A percentile compares a stretch with the other conserved stretches of the same genome.
These are phyloP conservation scores for Ceyx melanurus DNA, from an alignment of 2,113 vertebrate species.

Conservation along the genomic window DNA sequence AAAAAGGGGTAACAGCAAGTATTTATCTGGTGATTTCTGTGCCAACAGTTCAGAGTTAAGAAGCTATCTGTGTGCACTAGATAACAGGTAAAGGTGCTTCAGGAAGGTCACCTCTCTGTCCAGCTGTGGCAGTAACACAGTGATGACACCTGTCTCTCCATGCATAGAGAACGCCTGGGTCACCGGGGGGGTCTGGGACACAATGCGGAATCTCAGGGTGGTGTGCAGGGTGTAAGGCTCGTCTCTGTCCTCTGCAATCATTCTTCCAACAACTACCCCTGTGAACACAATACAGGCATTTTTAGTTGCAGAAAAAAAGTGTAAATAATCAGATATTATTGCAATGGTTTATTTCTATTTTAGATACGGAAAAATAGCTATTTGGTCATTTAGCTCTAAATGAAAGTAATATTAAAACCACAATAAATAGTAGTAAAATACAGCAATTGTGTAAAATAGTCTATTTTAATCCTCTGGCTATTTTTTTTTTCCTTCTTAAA, in stretches of 20 bases:
- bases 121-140: constrained; percentile 62
- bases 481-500: neutral
- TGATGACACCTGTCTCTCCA: constrained; percentile 75
- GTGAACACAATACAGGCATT: constrained; percentile 4
- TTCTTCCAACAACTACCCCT: constrained; percentile 80
- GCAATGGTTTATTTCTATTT: neutral
- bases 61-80: neutral
- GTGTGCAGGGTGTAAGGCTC: constrained; percentile 71
- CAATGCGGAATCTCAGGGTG: constrained; percentile 77
- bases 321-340: neutral
- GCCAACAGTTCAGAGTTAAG: neutral
- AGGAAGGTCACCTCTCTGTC: constrained; percentile 86
- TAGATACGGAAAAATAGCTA: neutral
- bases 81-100: neutral
- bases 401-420: neutral
- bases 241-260: constrained; percentile 84
- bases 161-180: constrained; percentile 75
- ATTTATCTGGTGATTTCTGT: neutral
- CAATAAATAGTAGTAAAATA: neutral
- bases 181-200: constrained; percentile 55
- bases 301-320: neutral
- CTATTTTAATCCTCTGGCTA: neutral
- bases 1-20: neutral
- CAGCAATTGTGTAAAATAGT: neutral
- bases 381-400: neutral